Conservation (phyloP, 2,888 invertebrate genomes). For the Tolmerus cingulatus region DNA sequence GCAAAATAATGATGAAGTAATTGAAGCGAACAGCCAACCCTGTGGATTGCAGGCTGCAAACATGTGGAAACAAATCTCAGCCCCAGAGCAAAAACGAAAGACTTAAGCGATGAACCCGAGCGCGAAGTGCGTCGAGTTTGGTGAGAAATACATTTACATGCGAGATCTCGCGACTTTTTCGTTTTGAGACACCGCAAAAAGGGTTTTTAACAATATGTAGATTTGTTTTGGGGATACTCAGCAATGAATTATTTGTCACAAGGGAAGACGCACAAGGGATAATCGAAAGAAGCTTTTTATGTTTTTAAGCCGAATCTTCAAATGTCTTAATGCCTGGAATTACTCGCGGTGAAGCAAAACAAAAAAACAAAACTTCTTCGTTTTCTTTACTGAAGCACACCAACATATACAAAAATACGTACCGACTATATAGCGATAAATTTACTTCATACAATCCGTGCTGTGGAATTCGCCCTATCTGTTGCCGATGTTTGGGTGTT, state of each 20-base stretch:
- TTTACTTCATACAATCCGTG: neutral
- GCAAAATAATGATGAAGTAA: neutral
- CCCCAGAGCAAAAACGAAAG: neutral
- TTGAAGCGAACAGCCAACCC: neutral
- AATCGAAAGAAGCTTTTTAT: neutral
- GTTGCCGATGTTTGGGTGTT: neutral
- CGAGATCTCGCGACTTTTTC: neutral
- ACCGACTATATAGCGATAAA: neutral
- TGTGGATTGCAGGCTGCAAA: neutral
- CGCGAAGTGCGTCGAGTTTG: neutral
- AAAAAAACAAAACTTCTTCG: neutral
- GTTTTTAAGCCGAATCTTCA: neutral
- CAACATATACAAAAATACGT: neutral
- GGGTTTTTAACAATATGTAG: neutral
- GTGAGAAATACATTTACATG: neutral
- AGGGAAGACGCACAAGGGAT: neutral
- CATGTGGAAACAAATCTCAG: neutral
- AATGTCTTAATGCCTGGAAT: neutral
- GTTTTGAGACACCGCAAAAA: neutral
- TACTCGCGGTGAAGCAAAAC: neutral
- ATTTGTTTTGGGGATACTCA: neutral
- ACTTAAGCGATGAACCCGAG: neutral
- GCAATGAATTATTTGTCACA: neutral
- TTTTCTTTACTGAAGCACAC: neutral
- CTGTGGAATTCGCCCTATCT: neutral